Base-by-base conservation (phyloP, 2,888 invertebrate species). In the Microplitis manilae region DNA sequence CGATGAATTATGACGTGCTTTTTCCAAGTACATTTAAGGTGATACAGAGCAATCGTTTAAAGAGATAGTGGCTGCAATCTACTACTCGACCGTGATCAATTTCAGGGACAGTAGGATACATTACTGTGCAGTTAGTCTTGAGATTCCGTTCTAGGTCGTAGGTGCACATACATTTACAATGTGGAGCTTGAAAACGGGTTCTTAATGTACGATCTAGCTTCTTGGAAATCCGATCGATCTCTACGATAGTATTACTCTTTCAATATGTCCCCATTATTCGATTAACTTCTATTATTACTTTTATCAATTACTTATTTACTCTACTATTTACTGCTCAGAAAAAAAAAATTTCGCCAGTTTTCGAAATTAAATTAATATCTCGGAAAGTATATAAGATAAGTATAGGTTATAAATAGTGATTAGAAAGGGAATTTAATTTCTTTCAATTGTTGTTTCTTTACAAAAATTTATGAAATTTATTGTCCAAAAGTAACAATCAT, bases 21-120 rank as follows among this genome's bases (percentile, higher is more conserved):
- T 62, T 68, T 40, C 13, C n/a, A 15, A 50, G 9, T 50, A 67
- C n/a, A 38, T 30, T 30, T 20, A 39, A 67, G 41, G n/a, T 9
- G 40, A 30, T 70, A 5, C 17, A 20, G 41, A 50, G 50, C 59
- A 70, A 50, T 59, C 38, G 50, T 15, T 59, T 17, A 9, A 59
- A 70, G 50, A 50, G 59, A 70, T 70, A 70, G 70, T 50, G 2
- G 59, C 70, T 59, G 60, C 30, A 70, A 70, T 70, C 60, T 59
- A 59, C 70, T 40, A 50, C 8, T 73, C 76, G 75, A 73, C 79
- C 78, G 67, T 81, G 62, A 79, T 76, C 77, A 79, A 79, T 72
- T 78, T 80, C 76, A 76, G 78, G 68, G 80, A 77, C 80, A 73
- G 62, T 38, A 60, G 78, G 60, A 64, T 79, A 79, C 79, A 83